Base-by-base conservation (phyloP, 2,888 invertebrate species). In the Drosophila suboccidentalis region DNA sequence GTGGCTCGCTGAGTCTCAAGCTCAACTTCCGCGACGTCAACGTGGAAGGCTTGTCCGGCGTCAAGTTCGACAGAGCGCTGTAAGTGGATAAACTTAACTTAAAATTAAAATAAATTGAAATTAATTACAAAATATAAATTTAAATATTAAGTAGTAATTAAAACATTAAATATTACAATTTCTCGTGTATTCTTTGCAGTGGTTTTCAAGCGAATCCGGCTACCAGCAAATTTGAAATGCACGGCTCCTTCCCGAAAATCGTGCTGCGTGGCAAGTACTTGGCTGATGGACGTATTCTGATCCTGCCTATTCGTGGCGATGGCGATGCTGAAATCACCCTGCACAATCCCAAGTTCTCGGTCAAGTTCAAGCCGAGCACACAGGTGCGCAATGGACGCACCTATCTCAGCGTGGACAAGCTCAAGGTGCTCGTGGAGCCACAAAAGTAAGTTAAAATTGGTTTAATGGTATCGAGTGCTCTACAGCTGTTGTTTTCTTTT, bases 301-400 rank as follows among this genome's bases (percentile, higher is more conserved):
- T 94, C 39, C 82, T 94, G 39, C 93, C 93, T 29, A 93, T 93
- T 49, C 90, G 90, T 32, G 93, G 93, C 13, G 90, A 91, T 71
- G 93, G 93, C 29, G 83, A 90, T 74, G 91, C 92, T 8, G 90
- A 91, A 36, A 91, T 92, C 41, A 70, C 75, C 1, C 73, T 92
- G 51, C 80, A 87, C 15, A 90, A 90, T 58, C 82, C 91, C n/a
- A 91, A 91, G 69, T 89, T 92, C 65, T 90, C 91, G 5, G 83
- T 91, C 0, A 92, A 92, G 74, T 92, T 92, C 61, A 91, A 92
- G 73, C 92, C 92, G 0, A 81, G 78, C 13, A 46, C 88, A 2
- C 82, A 86, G 29, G 43, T 66, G 2, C 84, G 87, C 62, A 72
- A 89, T 74, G 92, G 91, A 32, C 90, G 90, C 76, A 88, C 82